phyloP scores from a whole-genome alignment of 2,797 vertebrate genomes.

The Malurus leucopterus region DNA sequence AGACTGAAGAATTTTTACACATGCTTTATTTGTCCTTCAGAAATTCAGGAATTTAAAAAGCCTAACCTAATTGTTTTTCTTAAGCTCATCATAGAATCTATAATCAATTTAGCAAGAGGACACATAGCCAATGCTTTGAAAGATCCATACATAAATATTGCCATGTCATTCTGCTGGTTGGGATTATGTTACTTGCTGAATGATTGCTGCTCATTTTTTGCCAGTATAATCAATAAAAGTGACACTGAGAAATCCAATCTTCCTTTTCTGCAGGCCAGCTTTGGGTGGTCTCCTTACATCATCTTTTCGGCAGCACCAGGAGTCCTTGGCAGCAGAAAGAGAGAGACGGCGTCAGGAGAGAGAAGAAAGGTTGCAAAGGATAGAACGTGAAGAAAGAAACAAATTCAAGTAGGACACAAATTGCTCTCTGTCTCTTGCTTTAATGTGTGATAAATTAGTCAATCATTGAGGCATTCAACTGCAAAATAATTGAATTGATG shows the following conservation, averaged over 20 bases:
- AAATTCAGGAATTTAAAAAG: not conserved
- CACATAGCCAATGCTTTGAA: not conserved
- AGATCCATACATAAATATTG: not conserved
- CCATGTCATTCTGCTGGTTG: not conserved
- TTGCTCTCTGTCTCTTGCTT: not conserved
- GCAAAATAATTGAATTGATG: not conserved
- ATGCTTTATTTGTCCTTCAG: not conserved
- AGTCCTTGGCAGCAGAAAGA: slow-evolving; percentile 89
- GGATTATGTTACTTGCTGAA: slow-evolving; percentile 3
- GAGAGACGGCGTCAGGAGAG: slow-evolving; percentile 88
- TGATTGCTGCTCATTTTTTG: slow-evolving; percentile 20
- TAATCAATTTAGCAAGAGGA: not conserved
- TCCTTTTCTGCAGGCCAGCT: slow-evolving; percentile 70
- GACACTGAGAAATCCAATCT: slow-evolving; percentile 38
- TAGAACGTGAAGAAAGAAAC: slow-evolving; percentile 93
- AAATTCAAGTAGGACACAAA: slow-evolving; percentile 85
- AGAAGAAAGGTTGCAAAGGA: slow-evolving; percentile 91
- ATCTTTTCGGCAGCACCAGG: slow-evolving; percentile 94
- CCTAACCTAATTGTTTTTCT: not conserved
- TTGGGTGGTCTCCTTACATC: slow-evolving; percentile 87
- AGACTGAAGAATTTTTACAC: not conserved
- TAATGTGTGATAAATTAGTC: not conserved
- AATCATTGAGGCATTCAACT: not conserved
- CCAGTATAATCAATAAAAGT: slow-evolving; percentile 45
- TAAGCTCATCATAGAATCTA: not conserved